Evolutionary conservation across 2,797 vertebrate genomes (phyloP), one percentile per base, ranked within the genome.

Genomic region (Zalophus californianus): DNA sequence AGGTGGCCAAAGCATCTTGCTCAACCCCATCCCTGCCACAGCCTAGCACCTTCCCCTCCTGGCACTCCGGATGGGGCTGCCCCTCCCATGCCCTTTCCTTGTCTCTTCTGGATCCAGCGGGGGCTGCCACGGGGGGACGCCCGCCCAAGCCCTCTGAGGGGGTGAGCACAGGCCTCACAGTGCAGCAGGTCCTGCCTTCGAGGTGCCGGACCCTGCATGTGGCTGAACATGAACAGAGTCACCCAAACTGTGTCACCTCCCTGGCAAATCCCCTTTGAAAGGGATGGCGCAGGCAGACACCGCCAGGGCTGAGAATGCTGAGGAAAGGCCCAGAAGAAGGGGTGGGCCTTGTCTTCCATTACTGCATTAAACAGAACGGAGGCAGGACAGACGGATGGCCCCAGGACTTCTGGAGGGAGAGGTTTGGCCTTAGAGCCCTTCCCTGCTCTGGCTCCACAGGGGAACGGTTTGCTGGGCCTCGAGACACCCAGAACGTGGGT

Each of bases 191-290:
- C 60, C 54, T 54, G n/a, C 44, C 77, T 38, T 48, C 35, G 35
- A 50, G 38, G 35, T 20, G 48, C 92, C 29, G 0, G 21, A 5
- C 48, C 66, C 48, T 0, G 0, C 3, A 0, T 3, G 0, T 4
- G 35, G 58, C 2, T 35, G 13, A 41, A 35, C 38, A 15, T 4
- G 80, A 75, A 35, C 29, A 21, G 15, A 18, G 50, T 77, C 64
- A 44, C 75, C n/a, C 11, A 9, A 54, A 62, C 50, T 32, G 3
- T 4, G 23, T 56, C 48, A 27, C 3, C 2, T 41, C 54, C 72
- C 66, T 38, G 85, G 86, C 44, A 4, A 86, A 72, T 32, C 2
- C 44, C 44, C 44, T 44, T 48, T 50, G 68, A n/a, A 29, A 52
- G 60, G 64, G 8, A 66, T 20, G 66, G 66, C 62, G 58, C 50